A percentile compares a stretch with the other conserved stretches of the same genome.
Evolutionary conservation across 2,888 invertebrate species (phyloP).

Genomic region (Apamea anceps): DNA sequence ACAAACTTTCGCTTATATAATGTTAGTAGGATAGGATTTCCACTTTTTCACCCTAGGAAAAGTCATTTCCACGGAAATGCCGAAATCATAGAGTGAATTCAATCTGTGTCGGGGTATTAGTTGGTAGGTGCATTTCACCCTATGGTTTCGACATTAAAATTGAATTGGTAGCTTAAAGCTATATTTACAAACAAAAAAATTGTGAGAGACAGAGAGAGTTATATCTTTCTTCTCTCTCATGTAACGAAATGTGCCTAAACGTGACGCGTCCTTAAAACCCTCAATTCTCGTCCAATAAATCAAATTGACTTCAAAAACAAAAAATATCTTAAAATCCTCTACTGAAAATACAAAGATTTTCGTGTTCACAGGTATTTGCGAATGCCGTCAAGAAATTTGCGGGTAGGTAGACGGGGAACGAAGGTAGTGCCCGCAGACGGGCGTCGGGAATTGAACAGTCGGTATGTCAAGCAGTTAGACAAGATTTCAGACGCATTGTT

Average conservation of each 20-base stretch:
- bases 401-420: constrained; percentile 6
- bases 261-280: background rate
- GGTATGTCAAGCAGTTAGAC: constrained; percentile 88
- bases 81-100: background rate
- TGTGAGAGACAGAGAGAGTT: background rate
- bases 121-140: too few species aligned
- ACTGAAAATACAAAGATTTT: constrained; percentile 10
- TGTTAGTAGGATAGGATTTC: too few species aligned
- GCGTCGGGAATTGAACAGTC: constrained; percentile 77
- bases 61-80: background rate
- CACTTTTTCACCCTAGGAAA: background rate
- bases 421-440: constrained; percentile 56
- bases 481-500: constrained; percentile 89
- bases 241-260: background rate
- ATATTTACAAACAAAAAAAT: background rate
- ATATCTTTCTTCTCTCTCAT: background rate
- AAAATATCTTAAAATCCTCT: background rate
- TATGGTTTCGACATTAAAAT: too few species aligned
- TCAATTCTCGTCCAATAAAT: background rate
- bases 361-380: constrained; percentile 36
- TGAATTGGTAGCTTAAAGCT: background rate
- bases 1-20: too few species aligned
- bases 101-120: background rate
- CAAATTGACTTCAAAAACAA: background rate
- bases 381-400: constrained; percentile 45